Conservation (phyloP, 2,113 vertebrate genomes). For the Serilophus lunatus region DNA sequence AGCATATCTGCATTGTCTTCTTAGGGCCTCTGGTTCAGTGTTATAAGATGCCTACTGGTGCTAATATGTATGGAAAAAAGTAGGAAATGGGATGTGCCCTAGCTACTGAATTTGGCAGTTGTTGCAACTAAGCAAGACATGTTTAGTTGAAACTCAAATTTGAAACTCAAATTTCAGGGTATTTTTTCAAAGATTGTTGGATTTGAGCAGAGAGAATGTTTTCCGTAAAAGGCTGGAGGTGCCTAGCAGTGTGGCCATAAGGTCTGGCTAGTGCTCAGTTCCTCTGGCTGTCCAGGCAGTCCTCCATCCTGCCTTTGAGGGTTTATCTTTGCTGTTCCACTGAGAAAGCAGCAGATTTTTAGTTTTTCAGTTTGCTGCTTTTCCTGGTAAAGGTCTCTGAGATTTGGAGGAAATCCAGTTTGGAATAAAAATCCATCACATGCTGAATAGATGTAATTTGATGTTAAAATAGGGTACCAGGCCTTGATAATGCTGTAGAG, state of each 20-base stretch:
- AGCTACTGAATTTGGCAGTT: not conserved
- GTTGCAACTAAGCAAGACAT: not conserved
- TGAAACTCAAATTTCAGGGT: not conserved
- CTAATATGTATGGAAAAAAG: not conserved
- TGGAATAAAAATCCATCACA: not conserved
- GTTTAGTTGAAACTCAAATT: not conserved
- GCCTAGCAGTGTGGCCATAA: fast-evolving
- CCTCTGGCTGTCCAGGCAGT: not conserved
- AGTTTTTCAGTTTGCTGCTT: not conserved
- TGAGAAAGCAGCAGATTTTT: not conserved
- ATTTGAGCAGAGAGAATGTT: not conserved
- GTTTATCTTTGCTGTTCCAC: not conserved
- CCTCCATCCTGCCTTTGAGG: not conserved
- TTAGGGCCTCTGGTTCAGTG: not conserved
- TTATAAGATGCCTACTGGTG: not conserved
- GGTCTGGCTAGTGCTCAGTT: not conserved
- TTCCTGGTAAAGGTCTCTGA: not conserved
- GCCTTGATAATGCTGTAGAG: not conserved
- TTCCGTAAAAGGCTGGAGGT: not conserved
- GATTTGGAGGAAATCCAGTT: not conserved
- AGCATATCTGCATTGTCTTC: not conserved
- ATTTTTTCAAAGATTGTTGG: not conserved
- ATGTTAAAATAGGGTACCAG: not conserved
- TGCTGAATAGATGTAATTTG: not conserved
- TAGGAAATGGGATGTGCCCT: not conserved